These are phyloP conservation scores for Neoscelio sp. DNA, from an alignment of 2,888 invertebrate species.

Conservation along the genomic window DNA sequence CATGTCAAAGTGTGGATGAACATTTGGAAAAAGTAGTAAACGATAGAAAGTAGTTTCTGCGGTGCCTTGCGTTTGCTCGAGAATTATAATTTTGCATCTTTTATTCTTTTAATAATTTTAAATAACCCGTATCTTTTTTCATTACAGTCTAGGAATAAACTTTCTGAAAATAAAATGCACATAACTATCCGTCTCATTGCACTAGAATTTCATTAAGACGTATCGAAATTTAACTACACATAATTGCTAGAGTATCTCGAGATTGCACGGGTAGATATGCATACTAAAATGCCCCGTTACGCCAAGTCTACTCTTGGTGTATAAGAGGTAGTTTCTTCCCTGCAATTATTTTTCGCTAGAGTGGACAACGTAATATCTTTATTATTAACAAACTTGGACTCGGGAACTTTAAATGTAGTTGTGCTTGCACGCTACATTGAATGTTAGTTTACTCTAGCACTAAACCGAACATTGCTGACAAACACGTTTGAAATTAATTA, in stretches of 20 bases:
- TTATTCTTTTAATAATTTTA: too few relatives aligned
- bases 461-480: too few relatives aligned
- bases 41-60: neutral
- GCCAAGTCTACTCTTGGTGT: constrained; percentile 2
- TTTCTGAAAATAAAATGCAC: too few relatives aligned
- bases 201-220: constrained; percentile 54
- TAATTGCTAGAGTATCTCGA: constrained; percentile 44
- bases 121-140: too few relatives aligned
- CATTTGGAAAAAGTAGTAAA: neutral
- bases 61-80: neutral
- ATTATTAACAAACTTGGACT: too few relatives aligned
- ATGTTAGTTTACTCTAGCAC: too few relatives aligned
- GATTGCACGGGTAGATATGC: constrained; percentile 38
- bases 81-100: too few relatives aligned
- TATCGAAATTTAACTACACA: constrained; percentile 43
- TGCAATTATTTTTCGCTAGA: constrained; percentile 46
- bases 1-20: neutral
- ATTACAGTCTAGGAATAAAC: too few relatives aligned
- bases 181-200: too few relatives aligned
- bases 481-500: too few relatives aligned
- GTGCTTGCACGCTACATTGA: too few relatives aligned
- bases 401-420: too few relatives aligned
- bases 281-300: constrained; percentile 23
- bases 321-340: constrained; percentile 20
- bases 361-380: constrained; percentile 31